phyloP scores from a whole-genome alignment of 2,888 invertebrate genomes.

The Corbicula japonica region DNA sequence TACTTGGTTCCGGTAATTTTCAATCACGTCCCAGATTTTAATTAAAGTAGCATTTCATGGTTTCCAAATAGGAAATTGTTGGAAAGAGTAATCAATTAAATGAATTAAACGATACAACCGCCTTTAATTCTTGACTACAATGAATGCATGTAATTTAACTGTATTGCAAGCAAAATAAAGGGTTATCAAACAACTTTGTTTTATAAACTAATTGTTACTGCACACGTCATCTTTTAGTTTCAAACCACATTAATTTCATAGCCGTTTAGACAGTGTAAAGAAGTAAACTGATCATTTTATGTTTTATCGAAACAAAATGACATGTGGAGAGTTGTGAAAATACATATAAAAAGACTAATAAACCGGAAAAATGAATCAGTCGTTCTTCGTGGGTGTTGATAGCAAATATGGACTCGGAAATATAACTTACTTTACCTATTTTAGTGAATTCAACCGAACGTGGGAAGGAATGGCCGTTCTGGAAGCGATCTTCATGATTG shows the following conservation, averaged over 20 bases:
- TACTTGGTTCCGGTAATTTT: no score
- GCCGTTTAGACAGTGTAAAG: background rate
- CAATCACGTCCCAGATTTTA: no score
- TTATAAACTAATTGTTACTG: no score
- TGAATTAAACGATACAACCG: no score
- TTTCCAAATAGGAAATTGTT: no score
- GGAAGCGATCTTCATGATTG: constrained; percentile 65
- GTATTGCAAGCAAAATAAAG: no score
- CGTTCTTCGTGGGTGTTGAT: constrained; percentile 71
- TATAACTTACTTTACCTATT: constrained; percentile 75
- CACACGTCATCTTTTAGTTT: no score
- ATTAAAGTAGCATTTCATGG: no score
- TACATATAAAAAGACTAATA: background rate
- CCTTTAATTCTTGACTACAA: no score
- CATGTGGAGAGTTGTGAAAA: background rate
- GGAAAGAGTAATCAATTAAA: no score
- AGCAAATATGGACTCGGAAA: constrained; percentile 69
- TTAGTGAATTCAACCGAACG: constrained; percentile 75
- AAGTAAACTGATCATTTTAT: background rate
- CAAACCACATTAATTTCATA: constrained; percentile 1
- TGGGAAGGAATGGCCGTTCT: constrained; percentile 57
- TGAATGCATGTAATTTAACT: no score
- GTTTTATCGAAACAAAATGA: background rate
- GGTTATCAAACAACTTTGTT: no score
- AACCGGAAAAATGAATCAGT: constrained; percentile 54